Evolutionary conservation across 2,797 vertebrate species (phyloP), one percentile per base, ranked within the genome.

Genomic region (Lateolabrax maculatus): DNA sequence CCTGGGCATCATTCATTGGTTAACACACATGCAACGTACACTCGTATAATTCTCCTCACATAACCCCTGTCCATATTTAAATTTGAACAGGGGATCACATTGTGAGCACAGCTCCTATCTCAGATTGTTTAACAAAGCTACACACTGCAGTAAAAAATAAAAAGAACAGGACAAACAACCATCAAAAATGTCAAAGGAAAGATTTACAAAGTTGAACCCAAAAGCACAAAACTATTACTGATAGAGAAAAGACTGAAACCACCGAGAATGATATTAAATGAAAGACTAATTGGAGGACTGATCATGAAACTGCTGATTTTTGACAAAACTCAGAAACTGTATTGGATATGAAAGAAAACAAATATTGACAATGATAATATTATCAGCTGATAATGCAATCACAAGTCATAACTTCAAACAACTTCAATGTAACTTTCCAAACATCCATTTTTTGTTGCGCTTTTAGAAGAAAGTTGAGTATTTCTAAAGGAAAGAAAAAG

Each of bases 41-140:
- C 81, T 71, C 73, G 63, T 55, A 72, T 77, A 69, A 29, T 36
- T 72, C 62, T 78, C 75, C 71, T 79, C 72, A 78, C 16, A 62
- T 64, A 75, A 82, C 49, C 44, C 51, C 19, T 51, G 25, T 72
- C 63, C 31, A 58, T 75, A 39, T 77, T 71, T 68, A 51, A 64
- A 60, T 61, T 71, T 65, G 18, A 77, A 60, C 34, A 51, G 34
- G 23, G 29, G n/a, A 65, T 78, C 27, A 55, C 51, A 41, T 5
- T 34, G 44, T 60, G 34, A 43, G 62, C 76, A 60, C 48, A 53
- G 62, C 49, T 68, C 41, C 1, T 13, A 70, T 70, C 60, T 77
- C 25, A 21, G 21, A 60, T 11, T 16, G 13, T 72, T 71, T 31
- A 18, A 65, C 41, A 72, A 64, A 60, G 34, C 43, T 16, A 57